Evolutionary conservation across 2,888 invertebrate species (phyloP).

Genomic region (Actias luna): DNA sequence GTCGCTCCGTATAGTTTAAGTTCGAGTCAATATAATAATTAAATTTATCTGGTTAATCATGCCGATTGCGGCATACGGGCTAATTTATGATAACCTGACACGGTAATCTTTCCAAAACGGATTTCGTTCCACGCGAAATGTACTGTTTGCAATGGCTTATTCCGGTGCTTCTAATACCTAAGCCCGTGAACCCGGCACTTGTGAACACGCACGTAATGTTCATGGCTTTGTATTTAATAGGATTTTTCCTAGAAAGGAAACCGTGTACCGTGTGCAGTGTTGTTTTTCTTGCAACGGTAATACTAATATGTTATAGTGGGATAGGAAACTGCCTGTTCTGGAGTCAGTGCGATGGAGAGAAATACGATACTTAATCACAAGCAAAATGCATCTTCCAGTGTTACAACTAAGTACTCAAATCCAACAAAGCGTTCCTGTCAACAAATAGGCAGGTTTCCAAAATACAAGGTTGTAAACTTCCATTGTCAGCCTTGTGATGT

Average conservation of each 20-base stretch:
- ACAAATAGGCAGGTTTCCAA: conserved; percentile 23
- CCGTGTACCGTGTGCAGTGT: conserved; percentile 98
- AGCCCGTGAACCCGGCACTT: conserved; percentile 97
- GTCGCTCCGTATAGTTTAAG: conserved; percentile 6
- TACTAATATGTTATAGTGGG: conserved; percentile 97
- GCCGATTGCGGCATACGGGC: conserved; percentile 51
- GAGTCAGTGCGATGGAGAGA: conserved; percentile 88
- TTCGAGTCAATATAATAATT: conserved; percentile 34
- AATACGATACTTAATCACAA: conserved; percentile 74
- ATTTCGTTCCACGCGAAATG: conserved; percentile 80
- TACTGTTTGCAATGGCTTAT: conserved; percentile 99
- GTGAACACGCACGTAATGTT: conserved; percentile 98
- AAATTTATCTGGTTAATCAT: conserved; percentile 51
- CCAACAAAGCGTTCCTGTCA: conserved; percentile 32
- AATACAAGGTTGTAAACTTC: conserved; percentile 11
- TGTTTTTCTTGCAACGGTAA: conserved; percentile 95
- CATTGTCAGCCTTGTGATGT: conserved; percentile 26
- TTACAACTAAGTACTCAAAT: conserved; percentile 57
- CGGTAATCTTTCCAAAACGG: conserved; percentile 36
- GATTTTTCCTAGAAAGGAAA: conserved; percentile 97
- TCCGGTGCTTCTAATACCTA: conserved; percentile 97
- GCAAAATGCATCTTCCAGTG: conserved; percentile 42
- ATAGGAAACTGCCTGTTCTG: conserved; percentile 97
- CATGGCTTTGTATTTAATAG: conserved; percentile 96
- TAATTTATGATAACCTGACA: conserved; percentile 36